Evolutionary conservation across 2,113 vertebrate species (phyloP).

Genomic region (Petaurus breviceps): DNA sequence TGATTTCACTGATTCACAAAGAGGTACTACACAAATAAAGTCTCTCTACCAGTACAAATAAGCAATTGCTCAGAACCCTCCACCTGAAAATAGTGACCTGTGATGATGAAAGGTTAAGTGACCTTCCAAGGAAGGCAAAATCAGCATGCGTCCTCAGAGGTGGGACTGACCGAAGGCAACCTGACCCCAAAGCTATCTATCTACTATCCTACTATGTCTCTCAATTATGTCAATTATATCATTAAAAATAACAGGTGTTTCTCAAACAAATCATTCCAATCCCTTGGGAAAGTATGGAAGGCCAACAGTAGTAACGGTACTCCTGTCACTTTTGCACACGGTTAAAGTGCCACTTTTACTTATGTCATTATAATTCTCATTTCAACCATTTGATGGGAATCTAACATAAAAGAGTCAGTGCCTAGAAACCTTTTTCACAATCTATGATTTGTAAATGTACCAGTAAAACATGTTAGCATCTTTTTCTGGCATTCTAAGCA

Average conservation of each 20-base stretch:
- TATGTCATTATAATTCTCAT: background rate
- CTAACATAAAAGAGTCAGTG: background rate
- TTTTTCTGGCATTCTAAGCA: background rate
- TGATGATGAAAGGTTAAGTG: background rate
- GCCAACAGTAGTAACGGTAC: background rate
- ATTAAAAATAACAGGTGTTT: background rate
- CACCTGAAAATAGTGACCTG: background rate
- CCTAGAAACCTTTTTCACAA: background rate
- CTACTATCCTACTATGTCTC: background rate
- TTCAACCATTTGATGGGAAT: background rate
- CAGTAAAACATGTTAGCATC: background rate
- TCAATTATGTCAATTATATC: background rate
- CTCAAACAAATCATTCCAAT: background rate
- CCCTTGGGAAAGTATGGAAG: background rate
- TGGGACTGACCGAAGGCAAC: background rate
- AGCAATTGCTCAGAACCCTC: background rate
- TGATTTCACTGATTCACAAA: background rate
- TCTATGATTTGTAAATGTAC: background rate
- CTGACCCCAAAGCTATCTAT: background rate
- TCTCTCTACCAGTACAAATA: background rate
- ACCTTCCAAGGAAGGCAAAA: background rate
- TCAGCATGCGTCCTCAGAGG: background rate
- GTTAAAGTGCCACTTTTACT: background rate
- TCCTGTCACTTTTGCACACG: background rate
- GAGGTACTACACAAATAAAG: background rate